Evolutionary conservation across 2,888 invertebrate species (phyloP), one percentile per base, ranked within the genome.

Genomic region (Spodoptera picta): DNA sequence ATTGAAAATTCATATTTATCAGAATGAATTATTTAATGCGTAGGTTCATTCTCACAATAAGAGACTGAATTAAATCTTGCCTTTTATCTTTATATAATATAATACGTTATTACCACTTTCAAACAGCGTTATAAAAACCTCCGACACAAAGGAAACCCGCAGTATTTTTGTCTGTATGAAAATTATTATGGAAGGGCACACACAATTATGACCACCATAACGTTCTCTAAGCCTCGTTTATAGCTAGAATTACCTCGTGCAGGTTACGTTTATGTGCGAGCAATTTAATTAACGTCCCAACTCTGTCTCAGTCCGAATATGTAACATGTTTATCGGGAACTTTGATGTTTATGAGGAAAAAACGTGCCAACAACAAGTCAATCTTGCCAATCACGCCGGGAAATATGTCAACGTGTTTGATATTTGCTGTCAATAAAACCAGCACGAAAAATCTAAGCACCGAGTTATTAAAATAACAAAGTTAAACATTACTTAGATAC

Each of bases 331-430:
- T 59, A 70, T 65, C 44, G 31, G 57, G 50, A 60, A 55, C 70
- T 73, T 73, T 73, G 61, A 75, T 71, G 62, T 62, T 71, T 62
- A 60, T 41, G 48, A 62, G 48, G 60, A 60, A 55, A 72, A 70
- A 53, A 56, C 66, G 76, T 77, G 73, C 67, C 77, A 74, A 78
- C 68, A 75, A 52, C 69, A 63, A 65, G 67, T 69, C 43, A 9
- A 62, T 43, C 48, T 14, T 14, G 14, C 42, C 27, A 49, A 55
- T 9, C 23, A 14, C 41, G 41, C 43, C 47, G 43, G 19, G 54
- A 58, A 66, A 69, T 45, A 58, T 46, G 19, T 55, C 46, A 7
- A 42, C 24, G 41, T 27, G 24, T 45, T 49, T 50, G 23, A 52
- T 64, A 69, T 49, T 42, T 50, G 19, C 73, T 46, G 44, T 52